Evolutionary conservation across 1,140 invertebrate genomes (phyloP).

Genomic region (Hylaeus volcanicus): DNA sequence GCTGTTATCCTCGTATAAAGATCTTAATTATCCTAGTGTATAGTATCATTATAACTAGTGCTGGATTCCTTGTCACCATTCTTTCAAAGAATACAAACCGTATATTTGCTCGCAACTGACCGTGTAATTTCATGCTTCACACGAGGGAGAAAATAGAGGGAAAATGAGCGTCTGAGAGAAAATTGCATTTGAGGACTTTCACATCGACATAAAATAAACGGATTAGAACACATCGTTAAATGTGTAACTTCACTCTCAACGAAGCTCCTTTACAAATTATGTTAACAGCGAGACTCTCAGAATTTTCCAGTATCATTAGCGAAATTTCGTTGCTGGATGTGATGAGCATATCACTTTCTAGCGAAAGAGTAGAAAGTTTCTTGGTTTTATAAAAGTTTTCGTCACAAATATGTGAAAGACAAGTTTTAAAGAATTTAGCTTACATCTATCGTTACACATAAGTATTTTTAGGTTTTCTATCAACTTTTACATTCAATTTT

Average conservation of each 20-base stretch:
- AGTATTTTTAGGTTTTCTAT: no score
- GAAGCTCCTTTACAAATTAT: neutral
- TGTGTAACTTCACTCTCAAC: neutral
- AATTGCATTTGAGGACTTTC: neutral
- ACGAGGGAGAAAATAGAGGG: neutral
- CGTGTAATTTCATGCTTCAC: neutral
- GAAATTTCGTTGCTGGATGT: neutral
- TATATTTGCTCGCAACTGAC: neutral
- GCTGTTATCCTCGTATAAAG: no score
- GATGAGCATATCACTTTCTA: neutral
- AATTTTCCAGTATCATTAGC: neutral
- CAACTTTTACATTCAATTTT: no score
- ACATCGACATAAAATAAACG: neutral
- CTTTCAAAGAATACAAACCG: neutral
- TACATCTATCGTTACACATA: no score
- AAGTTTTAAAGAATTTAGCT: no score
- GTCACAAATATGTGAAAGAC: neutral
- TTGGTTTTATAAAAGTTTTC: neutral
- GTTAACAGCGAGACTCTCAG: neutral
- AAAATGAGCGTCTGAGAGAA: neutral
- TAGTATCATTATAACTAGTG: no score
- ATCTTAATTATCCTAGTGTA: no score
- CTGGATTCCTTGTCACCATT: neutral
- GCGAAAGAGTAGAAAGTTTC: no score
- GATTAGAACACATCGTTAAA: neutral